phyloP scores from a whole-genome alignment of 2,113 vertebrate species.

The Perca flavescens region DNA sequence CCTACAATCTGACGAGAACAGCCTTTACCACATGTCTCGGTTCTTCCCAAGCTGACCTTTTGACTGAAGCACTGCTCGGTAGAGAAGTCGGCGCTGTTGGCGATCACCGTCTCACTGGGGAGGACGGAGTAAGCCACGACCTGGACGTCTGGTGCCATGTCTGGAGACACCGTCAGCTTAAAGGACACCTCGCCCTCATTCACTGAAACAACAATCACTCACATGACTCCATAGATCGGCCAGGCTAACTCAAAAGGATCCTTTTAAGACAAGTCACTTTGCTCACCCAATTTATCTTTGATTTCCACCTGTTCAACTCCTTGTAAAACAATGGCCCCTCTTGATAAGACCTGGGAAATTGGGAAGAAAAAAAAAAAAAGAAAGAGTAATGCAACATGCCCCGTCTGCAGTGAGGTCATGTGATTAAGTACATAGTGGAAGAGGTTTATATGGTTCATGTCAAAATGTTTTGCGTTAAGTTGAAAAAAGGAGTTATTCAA shows the following conservation, averaged over 20 bases:
- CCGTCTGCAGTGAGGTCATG: too few species aligned
- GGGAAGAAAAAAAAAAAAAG: constrained; percentile 14
- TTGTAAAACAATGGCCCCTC: constrained; percentile 79
- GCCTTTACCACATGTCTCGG: neutral
- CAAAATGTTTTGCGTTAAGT: too few species aligned
- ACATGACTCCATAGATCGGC: neutral
- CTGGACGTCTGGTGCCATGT: constrained; percentile 75
- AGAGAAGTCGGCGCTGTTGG: constrained; percentile 79
- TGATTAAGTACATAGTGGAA: too few species aligned
- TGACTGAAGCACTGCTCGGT: constrained; percentile 88
- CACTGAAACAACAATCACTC: constrained; percentile 58
- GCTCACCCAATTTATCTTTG: constrained; percentile 33
- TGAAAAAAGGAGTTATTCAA: too few species aligned
- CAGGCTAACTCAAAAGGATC: neutral
- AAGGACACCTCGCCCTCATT: constrained; percentile 81
- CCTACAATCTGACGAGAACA: neutral
- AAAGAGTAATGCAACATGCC: neutral
- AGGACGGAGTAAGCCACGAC: constrained; percentile 86
- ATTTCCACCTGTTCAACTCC: constrained; percentile 73
- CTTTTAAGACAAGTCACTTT: neutral
- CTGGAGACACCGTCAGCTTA: constrained; percentile 73
- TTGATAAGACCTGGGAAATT: constrained; percentile 81
- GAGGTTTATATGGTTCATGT: too few species aligned
- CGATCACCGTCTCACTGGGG: constrained; percentile 83
- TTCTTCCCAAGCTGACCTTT: constrained; percentile 80